phyloP scores from a whole-genome alignment of 2,888 invertebrate species.

The Chaetogeoica ovagalla region DNA sequence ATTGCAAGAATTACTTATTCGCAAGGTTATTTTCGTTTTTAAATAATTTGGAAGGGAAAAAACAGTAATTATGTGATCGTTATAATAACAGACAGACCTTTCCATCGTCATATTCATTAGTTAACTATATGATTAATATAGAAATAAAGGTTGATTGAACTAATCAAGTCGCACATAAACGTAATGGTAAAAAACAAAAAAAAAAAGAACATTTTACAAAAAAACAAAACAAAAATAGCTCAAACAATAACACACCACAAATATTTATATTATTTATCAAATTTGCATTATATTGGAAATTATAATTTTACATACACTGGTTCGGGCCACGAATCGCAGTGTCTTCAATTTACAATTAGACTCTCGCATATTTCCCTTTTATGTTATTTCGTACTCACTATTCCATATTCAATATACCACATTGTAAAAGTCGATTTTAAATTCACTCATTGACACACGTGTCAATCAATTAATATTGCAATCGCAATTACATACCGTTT shows the following conservation, averaged over 20 bases:
- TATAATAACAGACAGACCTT: too few relatives aligned
- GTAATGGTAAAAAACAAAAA: neutral
- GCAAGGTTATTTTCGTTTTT: too few relatives aligned
- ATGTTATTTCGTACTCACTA: neutral
- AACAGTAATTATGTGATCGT: too few relatives aligned
- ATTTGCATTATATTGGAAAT: conserved; percentile 31
- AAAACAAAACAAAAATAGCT: neutral
- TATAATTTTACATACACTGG: conserved; percentile 9
- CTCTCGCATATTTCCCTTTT: too few relatives aligned
- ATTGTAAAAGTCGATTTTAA: conserved; percentile 15
- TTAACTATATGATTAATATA: too few relatives aligned
- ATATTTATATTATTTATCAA: neutral
- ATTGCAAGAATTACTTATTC: too few relatives aligned
- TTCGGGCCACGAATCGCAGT: neutral
- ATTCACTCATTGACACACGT: conserved; percentile 19
- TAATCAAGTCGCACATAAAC: neutral
- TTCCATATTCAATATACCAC: neutral
- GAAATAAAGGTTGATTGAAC: too few relatives aligned
- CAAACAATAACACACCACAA: neutral
- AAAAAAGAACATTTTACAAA: too few relatives aligned
- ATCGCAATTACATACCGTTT: too few relatives aligned
- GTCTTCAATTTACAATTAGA: neutral
- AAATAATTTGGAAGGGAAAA: too few relatives aligned
- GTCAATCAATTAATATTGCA: neutral
- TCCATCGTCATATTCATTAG: too few relatives aligned